Percentiles rank a stretch among this genome's conserved stretches.
Evolutionary conservation across 2,113 vertebrate species (phyloP).

Genomic region (Solea senegalensis): DNA sequence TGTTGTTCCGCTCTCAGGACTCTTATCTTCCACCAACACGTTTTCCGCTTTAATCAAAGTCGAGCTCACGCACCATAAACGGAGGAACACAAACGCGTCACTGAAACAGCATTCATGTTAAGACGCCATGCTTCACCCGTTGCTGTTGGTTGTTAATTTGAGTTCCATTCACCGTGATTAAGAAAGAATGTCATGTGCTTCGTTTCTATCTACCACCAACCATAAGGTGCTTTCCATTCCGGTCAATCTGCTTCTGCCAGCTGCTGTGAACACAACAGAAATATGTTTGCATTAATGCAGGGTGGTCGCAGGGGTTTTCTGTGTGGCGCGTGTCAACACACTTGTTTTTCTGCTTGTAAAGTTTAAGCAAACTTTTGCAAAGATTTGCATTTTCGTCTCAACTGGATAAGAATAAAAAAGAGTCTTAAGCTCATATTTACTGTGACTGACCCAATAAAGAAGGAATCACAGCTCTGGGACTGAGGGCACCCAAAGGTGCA

Average conservation of each 20-base stretch:
- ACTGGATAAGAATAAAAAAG: neutral
- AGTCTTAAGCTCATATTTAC: slow-evolving; percentile 1
- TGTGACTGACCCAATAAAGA: slow-evolving; percentile 6
- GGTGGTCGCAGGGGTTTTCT: too few relatives aligned
- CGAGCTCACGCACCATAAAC: neutral
- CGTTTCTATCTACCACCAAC: too few relatives aligned
- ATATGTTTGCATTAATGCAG: too few relatives aligned
- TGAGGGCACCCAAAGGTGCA: neutral
- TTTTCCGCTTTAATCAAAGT: too few relatives aligned
- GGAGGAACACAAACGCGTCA: neutral
- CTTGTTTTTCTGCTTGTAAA: neutral
- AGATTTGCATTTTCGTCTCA: too few relatives aligned
- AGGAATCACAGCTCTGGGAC: slow-evolving; percentile 10
- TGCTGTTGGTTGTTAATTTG: neutral
- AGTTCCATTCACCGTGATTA: too few relatives aligned
- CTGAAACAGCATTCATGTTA: neutral
- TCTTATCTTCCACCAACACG: too few relatives aligned
- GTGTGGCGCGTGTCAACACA: too few relatives aligned
- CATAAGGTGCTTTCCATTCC: too few relatives aligned
- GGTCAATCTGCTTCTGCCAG: too few relatives aligned
- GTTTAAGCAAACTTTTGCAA: neutral
- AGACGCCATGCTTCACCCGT: neutral
- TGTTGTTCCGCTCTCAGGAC: too few relatives aligned
- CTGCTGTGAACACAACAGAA: too few relatives aligned
- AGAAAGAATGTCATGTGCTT: neutral